Percentiles rank a stretch among this genome's conserved stretches.
Evolutionary conservation across 2,797 vertebrate genomes (phyloP).

Genomic region (Enoplosus armatus): DNA sequence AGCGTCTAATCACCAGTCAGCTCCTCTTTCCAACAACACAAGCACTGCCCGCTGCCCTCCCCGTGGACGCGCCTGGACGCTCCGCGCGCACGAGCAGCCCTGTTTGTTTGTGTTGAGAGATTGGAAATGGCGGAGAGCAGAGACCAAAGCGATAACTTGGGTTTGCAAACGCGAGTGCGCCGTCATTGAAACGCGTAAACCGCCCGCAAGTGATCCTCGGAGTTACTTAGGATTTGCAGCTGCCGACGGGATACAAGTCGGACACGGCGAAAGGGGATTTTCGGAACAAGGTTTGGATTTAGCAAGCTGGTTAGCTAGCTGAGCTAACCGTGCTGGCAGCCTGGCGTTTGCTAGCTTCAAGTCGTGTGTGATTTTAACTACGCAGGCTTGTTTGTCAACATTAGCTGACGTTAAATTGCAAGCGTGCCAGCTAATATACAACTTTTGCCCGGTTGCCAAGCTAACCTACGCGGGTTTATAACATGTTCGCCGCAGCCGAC

Average conservation of each 20-base stretch:
- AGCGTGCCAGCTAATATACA: conserved; percentile 33
- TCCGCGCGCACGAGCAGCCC: conserved; percentile 69
- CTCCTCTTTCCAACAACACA: neutral
- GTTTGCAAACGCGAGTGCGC: conserved; percentile 62
- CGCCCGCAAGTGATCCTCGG: conserved; percentile 28
- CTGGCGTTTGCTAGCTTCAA: conserved; percentile 69
- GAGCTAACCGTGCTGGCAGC: conserved; percentile 73
- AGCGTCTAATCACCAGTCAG: neutral
- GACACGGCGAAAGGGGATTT: conserved; percentile 46
- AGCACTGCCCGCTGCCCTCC: conserved; percentile 21
- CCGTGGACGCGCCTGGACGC: conserved; percentile 63
- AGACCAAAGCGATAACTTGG: conserved; percentile 76
- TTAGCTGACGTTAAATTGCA: conserved; percentile 67
- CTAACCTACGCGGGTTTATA: neutral
- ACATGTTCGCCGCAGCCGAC: conserved; percentile 33
- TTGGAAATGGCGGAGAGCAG: conserved; percentile 85
- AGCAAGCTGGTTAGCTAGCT: conserved; percentile 72
- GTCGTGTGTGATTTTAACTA: conserved; percentile 72
- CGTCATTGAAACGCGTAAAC: conserved; percentile 57
- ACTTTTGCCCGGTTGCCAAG: conserved; percentile 35
- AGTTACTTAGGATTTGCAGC: conserved; percentile 16
- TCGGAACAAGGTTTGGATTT: conserved; percentile 66
- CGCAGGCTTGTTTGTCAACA: conserved; percentile 85
- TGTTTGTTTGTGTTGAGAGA: conserved; percentile 87
- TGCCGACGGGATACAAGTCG: conserved; percentile 48